A percentile compares a stretch with the other conserved stretches of the same genome.
Evolutionary conservation across 2,888 invertebrate species (phyloP).

Genomic region (Caenorhabditis panamensis): DNA sequence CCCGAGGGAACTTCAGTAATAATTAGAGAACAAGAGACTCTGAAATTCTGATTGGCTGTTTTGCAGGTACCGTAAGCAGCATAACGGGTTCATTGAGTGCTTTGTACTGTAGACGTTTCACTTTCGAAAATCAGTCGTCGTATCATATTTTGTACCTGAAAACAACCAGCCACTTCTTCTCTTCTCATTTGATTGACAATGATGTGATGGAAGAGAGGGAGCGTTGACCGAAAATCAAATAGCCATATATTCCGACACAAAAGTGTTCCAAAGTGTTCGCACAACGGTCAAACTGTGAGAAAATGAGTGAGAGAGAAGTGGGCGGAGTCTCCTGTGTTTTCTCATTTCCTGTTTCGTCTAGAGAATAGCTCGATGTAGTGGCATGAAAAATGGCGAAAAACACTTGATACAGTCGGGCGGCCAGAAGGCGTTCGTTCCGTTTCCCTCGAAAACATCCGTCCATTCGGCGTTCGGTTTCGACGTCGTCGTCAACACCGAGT

Average conservation of each 20-base stretch:
- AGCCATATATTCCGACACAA: not conserved
- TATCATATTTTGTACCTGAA: not conserved
- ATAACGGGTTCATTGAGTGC: too few species aligned
- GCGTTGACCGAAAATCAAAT: constrained; percentile 12
- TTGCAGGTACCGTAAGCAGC: too few species aligned
- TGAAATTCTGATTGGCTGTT: too few species aligned
- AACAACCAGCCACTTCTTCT: not conserved
- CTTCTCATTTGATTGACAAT: not conserved
- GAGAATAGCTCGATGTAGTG: too few species aligned
- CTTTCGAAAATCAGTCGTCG: too few species aligned
- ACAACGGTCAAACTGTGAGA: constrained; percentile 9
- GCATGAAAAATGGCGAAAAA: not conserved
- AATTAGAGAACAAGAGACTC: too few species aligned
- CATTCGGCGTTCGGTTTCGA: not conserved
- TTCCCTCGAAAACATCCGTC: not conserved
- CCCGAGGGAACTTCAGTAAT: too few species aligned
- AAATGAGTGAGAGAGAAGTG: not conserved
- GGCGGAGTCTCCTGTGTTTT: not conserved
- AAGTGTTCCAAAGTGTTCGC: not conserved
- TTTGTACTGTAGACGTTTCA: too few species aligned
- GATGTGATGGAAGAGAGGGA: not conserved
- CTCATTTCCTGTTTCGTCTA: not conserved
- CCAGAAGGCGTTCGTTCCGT: constrained; percentile 2
- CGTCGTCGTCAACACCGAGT: constrained; percentile 8
- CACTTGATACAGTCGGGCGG: constrained; percentile 1